Evolutionary conservation across 2,888 invertebrate genomes (phyloP).

Genomic region (Apotomis betuletana): DNA sequence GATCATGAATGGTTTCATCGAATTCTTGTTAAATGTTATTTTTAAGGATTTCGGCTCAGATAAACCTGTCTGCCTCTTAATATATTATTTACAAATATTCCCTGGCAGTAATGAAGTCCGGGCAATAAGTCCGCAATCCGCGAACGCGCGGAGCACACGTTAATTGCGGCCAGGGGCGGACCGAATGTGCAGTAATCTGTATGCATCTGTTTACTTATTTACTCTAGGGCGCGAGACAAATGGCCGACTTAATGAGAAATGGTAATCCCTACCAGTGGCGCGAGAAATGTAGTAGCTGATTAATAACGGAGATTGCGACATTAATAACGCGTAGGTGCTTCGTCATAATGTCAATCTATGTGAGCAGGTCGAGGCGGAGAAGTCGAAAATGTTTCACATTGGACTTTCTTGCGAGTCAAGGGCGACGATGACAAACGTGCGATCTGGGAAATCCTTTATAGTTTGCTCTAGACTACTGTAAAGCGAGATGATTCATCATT

Average conservation of each 20-base stretch:
- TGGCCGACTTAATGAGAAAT: conserved; percentile 25
- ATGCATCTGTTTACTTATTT: conserved; percentile 24
- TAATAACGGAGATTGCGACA: conserved; percentile 4
- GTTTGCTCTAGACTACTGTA: too few relatives aligned
- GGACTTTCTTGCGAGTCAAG: not conserved
- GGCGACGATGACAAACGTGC: not conserved
- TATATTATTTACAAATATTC: too few relatives aligned
- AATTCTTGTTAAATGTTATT: too few relatives aligned
- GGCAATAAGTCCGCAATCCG: not conserved
- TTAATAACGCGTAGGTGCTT: not conserved
- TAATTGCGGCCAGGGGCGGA: conserved; percentile 8
- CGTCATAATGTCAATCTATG: not conserved
- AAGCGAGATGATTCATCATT: too few relatives aligned
- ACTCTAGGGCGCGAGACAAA: conserved; percentile 13
- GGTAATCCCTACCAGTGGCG: conserved; percentile 11
- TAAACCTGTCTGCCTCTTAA: too few relatives aligned
- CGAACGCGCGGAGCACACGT: not conserved
- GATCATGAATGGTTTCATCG: too few relatives aligned
- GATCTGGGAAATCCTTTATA: too few relatives aligned
- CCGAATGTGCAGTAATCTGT: conserved; percentile 8
- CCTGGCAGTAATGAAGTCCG: too few relatives aligned
- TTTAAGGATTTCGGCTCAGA: too few relatives aligned
- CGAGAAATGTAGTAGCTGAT: conserved; percentile 2
- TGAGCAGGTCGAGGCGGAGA: not conserved
- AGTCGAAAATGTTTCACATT: not conserved